Evolutionary conservation across 2,797 vertebrate genomes (phyloP), one percentile per base, ranked within the genome.

Genomic region (Myotis myotis): DNA sequence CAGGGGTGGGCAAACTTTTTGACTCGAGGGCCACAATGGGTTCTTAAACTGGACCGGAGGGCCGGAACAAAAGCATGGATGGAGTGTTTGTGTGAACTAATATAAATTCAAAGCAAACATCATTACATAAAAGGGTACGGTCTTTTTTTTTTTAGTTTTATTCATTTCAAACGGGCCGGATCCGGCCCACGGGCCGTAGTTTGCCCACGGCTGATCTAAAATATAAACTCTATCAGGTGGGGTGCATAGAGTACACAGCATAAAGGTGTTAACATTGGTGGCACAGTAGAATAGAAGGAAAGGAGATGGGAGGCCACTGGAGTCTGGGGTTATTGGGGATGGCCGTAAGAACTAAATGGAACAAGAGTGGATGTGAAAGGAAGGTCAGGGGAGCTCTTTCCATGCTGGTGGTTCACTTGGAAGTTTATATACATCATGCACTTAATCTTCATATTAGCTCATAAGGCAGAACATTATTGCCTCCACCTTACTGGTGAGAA

Each of bases 151-250:
- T n/a, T n/a, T n/a, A n/a, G n/a, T n/a, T n/a, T n/a, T n/a, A n/a
- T n/a, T n/a, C n/a, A n/a, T n/a, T n/a, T n/a, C n/a, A n/a, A n/a
- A n/a, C n/a, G n/a, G n/a, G n/a, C n/a, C n/a, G n/a, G n/a, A n/a
- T n/a, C n/a, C n/a, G n/a, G n/a, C n/a, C n/a, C n/a, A n/a, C n/a
- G n/a, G n/a, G n/a, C n/a, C n/a, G n/a, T n/a, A n/a, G n/a, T n/a
- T n/a, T n/a, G n/a, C n/a, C n/a, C n/a, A n/a, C n/a, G n/a, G n/a
- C n/a, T 86, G n/a, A 72, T 70, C 57, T 93, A 23, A 82, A 88
- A 68, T 76, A 78, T 79, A 57, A 94, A 75, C 68, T 93, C 84
- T 92, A 86, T 64, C 36, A 80, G 53, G 55, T 36, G 22, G 33
- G 41, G 41, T 80, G 4, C 33, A 23, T 55, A 49, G 57, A 41